Evolutionary conservation across 2,113 vertebrate species (phyloP).

Genomic region (Periophthalmus modestus): DNA sequence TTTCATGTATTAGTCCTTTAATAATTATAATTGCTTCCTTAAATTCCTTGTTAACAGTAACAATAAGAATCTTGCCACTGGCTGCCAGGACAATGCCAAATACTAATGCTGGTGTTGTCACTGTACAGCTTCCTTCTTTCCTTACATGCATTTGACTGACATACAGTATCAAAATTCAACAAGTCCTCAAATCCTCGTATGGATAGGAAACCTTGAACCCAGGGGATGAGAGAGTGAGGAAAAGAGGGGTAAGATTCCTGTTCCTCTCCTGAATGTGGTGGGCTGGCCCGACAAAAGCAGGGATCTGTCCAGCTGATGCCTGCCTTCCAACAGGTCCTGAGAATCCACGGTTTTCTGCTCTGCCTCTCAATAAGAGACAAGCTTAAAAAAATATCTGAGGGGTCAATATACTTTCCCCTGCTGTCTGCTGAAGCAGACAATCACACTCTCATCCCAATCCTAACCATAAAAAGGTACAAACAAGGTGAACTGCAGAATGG

Average conservation of each 20-base stretch:
- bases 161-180: slow-evolving; percentile 74
- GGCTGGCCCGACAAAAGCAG: slow-evolving; percentile 72
- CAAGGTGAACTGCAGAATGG: slow-evolving; percentile 83
- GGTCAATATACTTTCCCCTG: slow-evolving; percentile 67
- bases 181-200: slow-evolving; percentile 67
- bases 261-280: slow-evolving; percentile 49
- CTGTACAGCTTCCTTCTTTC: slow-evolving; percentile 62
- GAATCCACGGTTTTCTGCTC: slow-evolving; percentile 70
- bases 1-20: slow-evolving; percentile 82
- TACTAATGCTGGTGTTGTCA: slow-evolving; percentile 79
- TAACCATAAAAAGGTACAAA: slow-evolving; percentile 82
- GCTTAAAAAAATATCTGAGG: slow-evolving; percentile 58
- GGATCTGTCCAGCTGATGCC: slow-evolving; percentile 72
- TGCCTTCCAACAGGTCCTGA: slow-evolving; percentile 78
- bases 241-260: slow-evolving; percentile 58
- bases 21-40: slow-evolving; percentile 78
- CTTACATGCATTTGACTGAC: slow-evolving; percentile 77
- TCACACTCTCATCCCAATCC: slow-evolving; percentile 65
- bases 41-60: slow-evolving; percentile 76
- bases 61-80: slow-evolving; percentile 70
- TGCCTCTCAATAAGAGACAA: slow-evolving; percentile 59
- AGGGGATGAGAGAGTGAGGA: slow-evolving; percentile 52
- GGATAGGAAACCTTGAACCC: slow-evolving; percentile 65
- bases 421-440: slow-evolving; percentile 57
- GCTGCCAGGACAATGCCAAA: slow-evolving; percentile 73